phyloP scores from a whole-genome alignment of 2,797 vertebrate genomes.

The Nyctalus aviator region DNA sequence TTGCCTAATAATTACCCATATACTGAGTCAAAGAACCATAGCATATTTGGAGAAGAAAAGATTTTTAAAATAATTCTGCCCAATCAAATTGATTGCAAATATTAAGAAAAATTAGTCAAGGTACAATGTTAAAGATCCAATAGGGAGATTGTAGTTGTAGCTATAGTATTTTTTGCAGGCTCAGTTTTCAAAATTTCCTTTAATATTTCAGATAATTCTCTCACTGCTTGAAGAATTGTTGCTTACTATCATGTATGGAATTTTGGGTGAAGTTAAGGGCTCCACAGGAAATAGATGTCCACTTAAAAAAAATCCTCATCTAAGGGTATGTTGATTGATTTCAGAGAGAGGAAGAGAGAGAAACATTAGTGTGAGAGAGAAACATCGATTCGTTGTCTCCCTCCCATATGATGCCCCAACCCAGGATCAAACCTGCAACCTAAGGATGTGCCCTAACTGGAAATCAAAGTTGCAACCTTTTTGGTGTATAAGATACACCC shows the following conservation, averaged over 20 bases:
- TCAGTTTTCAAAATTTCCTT: constrained; percentile 3
- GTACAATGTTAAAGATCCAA: not conserved
- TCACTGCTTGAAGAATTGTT: constrained; percentile 26
- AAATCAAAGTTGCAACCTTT: not conserved
- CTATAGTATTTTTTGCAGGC: not conserved
- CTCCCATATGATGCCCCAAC: not conserved
- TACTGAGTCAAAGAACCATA: constrained; percentile 49
- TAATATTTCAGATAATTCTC: not conserved
- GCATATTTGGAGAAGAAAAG: constrained; percentile 21
- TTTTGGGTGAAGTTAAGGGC: not conserved
- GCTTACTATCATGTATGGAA: not conserved
- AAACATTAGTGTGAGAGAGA: not conserved
- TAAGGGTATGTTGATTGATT: not conserved
- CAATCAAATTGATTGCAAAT: not conserved
- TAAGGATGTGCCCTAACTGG: not conserved
- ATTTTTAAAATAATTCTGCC: not conserved
- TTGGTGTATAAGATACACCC: not conserved
- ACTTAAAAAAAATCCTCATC: constrained; percentile 1
- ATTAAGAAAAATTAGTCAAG: not conserved
- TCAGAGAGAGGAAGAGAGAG: not conserved
- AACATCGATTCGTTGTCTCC: not conserved
- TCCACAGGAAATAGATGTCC: not conserved
- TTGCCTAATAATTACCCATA: not conserved
- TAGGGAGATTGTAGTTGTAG: not conserved
- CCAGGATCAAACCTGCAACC: not conserved